phyloP scores from a whole-genome alignment of 1,140 invertebrate species.

The Uloborus diversus region DNA sequence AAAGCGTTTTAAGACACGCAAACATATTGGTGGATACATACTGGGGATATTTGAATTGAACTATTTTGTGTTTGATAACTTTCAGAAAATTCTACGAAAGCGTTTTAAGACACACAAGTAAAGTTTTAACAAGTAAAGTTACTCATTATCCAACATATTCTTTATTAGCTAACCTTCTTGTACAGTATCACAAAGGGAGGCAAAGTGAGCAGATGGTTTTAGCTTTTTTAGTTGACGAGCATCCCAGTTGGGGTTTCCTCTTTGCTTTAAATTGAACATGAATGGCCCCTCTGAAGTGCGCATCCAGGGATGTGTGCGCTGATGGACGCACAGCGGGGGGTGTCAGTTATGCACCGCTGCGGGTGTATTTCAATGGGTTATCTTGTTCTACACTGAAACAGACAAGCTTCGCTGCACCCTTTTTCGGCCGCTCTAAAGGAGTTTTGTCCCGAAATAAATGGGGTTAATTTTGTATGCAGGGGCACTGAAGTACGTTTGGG shows the following conservation, averaged over 20 bases:
- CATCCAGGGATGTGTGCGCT: constrained; percentile 20
- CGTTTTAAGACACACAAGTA: too few relatives aligned
- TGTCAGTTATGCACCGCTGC: background rate
- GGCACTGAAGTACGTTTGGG: too few relatives aligned
- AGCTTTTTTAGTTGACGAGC: constrained; percentile 1
- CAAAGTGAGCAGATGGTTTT: constrained; percentile 41
- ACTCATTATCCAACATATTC: background rate
- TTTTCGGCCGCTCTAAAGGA: constrained; percentile 1
- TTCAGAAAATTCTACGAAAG: too few relatives aligned
- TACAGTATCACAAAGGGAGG: too few relatives aligned
- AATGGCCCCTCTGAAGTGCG: constrained; percentile 38
- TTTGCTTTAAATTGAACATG: constrained; percentile 46
- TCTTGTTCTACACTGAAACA: background rate
- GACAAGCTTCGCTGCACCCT: constrained; percentile 21
- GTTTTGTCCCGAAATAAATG: constrained; percentile 24
- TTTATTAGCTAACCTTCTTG: too few relatives aligned
- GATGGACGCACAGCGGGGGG: background rate
- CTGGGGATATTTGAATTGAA: too few relatives aligned
- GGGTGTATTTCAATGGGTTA: background rate
- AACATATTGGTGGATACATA: too few relatives aligned
- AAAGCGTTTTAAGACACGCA: too few relatives aligned
- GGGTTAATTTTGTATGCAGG: constrained; percentile 54
- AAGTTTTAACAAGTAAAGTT: too few relatives aligned
- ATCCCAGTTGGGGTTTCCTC: constrained; percentile 10
- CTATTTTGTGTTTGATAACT: too few relatives aligned